phyloP scores from a whole-genome alignment of 2,888 invertebrate species.

The Melangyna quadrimaculata region DNA sequence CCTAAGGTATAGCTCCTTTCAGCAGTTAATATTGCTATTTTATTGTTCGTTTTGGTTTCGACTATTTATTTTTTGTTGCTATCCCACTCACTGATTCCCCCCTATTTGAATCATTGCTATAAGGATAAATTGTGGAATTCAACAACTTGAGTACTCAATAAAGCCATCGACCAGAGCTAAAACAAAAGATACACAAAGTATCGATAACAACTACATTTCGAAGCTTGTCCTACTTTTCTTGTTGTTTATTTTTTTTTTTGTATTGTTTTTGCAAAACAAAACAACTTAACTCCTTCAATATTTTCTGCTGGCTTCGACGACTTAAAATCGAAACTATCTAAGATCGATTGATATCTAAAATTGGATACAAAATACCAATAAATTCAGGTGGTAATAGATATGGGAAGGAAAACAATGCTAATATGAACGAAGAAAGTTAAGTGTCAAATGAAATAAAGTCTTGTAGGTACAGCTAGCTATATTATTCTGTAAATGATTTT shows the following conservation, averaged over 20 bases:
- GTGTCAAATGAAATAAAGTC: neutral
- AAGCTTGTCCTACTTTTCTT: conserved; percentile 43
- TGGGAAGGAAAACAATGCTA: neutral
- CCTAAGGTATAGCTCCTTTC: neutral
- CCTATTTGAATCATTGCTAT: neutral
- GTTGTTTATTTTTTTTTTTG: neutral
- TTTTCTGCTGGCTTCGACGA: conserved; percentile 10
- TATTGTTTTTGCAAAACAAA: neutral
- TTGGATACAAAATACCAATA: conserved; percentile 56
- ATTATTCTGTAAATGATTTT: conserved; percentile 1
- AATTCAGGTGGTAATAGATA: conserved; percentile 39
- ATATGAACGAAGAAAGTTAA: conserved; percentile 21
- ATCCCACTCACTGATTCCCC: neutral
- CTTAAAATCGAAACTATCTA: conserved; percentile 22
- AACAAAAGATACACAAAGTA: conserved; percentile 1
- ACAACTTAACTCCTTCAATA: neutral
- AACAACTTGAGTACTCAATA: conserved; percentile 35
- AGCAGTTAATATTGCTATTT: conserved; percentile 34
- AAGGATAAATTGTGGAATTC: conserved; percentile 30
- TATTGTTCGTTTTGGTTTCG: conserved; percentile 16
- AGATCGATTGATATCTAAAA: conserved; percentile 60
- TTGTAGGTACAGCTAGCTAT: neutral
- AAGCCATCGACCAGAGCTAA: neutral
- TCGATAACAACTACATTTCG: conserved; percentile 10
- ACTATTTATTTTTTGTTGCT: neutral